Evolutionary conservation across 2,888 invertebrate species (phyloP).

Genomic region (Conomelus anceps): DNA sequence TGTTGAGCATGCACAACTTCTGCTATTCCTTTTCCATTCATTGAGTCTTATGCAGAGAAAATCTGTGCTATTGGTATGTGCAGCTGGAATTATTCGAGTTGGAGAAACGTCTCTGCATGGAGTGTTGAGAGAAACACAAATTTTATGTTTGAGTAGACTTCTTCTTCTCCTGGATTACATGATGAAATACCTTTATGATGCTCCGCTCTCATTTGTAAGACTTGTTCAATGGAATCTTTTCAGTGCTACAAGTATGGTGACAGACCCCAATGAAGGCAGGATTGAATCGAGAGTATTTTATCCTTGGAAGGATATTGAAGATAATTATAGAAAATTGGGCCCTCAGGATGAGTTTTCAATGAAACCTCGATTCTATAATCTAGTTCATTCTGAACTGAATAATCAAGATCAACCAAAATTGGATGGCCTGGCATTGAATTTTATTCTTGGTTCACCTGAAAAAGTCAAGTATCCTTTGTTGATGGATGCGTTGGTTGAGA

Average conservation of each 20-base stretch:
- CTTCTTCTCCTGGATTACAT: conserved; percentile 86
- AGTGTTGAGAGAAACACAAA: conserved; percentile 58
- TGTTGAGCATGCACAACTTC: conserved; percentile 89
- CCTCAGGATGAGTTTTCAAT: conserved; percentile 60
- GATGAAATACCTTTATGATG: conserved; percentile 91
- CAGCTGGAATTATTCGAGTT: conserved; percentile 58
- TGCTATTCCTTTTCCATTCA: conserved; percentile 90
- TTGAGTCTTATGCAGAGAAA: conserved; percentile 95
- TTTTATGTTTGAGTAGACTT: conserved; percentile 74
- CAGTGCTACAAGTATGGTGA: conserved; percentile 54
- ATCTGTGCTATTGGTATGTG: conserved; percentile 75
- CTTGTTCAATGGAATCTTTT: conserved; percentile 82
- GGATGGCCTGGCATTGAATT: conserved; percentile 90
- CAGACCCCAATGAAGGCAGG: conserved; percentile 51
- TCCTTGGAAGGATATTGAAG: conserved; percentile 68
- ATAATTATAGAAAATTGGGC: conserved; percentile 58
- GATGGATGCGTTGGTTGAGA: conserved; percentile 76
- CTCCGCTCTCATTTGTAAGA: conserved; percentile 75
- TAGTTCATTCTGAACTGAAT: conserved; percentile 69
- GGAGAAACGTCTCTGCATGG: conserved; percentile 33
- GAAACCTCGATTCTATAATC: conserved; percentile 85
- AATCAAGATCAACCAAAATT: conserved; percentile 71
- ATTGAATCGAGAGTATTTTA: conserved; percentile 59
- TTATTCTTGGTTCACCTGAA: conserved; percentile 86
- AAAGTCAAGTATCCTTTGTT: conserved; percentile 81